phyloP scores from a whole-genome alignment of 2,888 invertebrate genomes.

The Boloria selene region DNA sequence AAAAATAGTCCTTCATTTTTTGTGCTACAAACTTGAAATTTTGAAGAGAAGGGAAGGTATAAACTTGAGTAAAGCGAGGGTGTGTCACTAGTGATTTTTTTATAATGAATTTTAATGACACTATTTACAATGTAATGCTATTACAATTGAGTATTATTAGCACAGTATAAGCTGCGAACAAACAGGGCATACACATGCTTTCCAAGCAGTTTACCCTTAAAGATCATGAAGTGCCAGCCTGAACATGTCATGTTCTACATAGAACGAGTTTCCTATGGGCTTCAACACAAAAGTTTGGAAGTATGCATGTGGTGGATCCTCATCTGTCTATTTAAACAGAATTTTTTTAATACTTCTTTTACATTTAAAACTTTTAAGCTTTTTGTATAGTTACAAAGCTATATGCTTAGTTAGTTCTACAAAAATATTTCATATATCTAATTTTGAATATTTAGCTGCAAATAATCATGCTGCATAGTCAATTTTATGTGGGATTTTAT shows the following conservation, averaged over 20 bases:
- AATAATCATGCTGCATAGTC: background rate
- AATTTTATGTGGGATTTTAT: background rate
- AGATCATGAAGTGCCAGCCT: constrained; percentile 94
- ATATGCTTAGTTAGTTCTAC: background rate
- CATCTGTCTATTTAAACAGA: constrained; percentile 91
- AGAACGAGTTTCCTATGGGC: constrained; percentile 93
- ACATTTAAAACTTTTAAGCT: background rate
- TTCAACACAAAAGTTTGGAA: constrained; percentile 96
- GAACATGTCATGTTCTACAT: constrained; percentile 97
- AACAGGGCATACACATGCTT: constrained; percentile 56
- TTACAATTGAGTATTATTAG: constrained; percentile 33
- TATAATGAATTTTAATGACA: constrained; percentile 1
- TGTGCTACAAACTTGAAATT: too few species aligned
- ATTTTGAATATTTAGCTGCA: background rate
- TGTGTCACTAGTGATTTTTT: background rate
- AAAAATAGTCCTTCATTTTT: too few species aligned
- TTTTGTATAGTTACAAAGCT: background rate
- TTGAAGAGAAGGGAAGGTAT: too few species aligned
- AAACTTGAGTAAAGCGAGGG: too few species aligned
- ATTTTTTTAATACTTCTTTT: constrained; percentile 46
- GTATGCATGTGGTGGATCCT: constrained; percentile 96
- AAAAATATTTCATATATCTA: background rate
- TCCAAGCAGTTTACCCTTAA: constrained; percentile 49
- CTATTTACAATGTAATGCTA: background rate
- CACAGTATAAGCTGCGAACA: constrained; percentile 27